phyloP scores from a whole-genome alignment of 2,888 invertebrate genomes.

The Trichogramma dendrolimi region DNA sequence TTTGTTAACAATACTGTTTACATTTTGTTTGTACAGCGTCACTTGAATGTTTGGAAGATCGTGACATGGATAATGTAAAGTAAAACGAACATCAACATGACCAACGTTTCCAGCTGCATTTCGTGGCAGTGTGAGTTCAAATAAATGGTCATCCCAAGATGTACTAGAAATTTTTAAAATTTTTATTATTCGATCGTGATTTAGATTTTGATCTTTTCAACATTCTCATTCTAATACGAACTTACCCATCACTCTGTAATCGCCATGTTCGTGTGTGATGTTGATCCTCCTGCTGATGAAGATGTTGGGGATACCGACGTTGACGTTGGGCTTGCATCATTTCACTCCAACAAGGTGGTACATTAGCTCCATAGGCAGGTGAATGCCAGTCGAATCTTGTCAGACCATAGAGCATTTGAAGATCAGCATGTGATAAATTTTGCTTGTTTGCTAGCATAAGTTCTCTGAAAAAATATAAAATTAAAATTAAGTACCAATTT shows the following conservation, averaged over 20 bases:
- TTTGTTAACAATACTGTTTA: constrained; percentile 63
- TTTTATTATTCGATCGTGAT: not conserved
- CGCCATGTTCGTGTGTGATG: constrained; percentile 84
- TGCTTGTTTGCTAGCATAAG: constrained; percentile 57
- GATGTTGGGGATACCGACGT: constrained; percentile 78
- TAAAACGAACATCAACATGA: constrained; percentile 87
- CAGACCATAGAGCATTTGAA: constrained; percentile 68
- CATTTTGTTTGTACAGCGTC: constrained; percentile 65
- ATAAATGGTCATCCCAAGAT: constrained; percentile 89
- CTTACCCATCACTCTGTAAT: constrained; percentile 75
- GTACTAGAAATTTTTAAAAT: constrained; percentile 47
- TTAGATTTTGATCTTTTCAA: not conserved
- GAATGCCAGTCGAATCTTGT: constrained; percentile 71
- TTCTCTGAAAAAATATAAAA: constrained; percentile 36
- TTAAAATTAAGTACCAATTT: not conserved
- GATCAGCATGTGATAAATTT: constrained; percentile 58
- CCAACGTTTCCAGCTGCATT: constrained; percentile 66
- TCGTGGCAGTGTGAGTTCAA: constrained; percentile 81
- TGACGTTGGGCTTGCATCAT: constrained; percentile 88
- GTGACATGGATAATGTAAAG: constrained; percentile 72
- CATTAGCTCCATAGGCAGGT: constrained; percentile 76
- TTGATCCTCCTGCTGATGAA: constrained; percentile 64
- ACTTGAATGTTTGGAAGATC: constrained; percentile 78
- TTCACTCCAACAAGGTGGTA: constrained; percentile 91
- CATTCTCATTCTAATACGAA: constrained; percentile 15